These are phyloP conservation scores for Neotoxoptera formosana DNA, from an alignment of 1,140 invertebrate species.

Conservation along the genomic window DNA sequence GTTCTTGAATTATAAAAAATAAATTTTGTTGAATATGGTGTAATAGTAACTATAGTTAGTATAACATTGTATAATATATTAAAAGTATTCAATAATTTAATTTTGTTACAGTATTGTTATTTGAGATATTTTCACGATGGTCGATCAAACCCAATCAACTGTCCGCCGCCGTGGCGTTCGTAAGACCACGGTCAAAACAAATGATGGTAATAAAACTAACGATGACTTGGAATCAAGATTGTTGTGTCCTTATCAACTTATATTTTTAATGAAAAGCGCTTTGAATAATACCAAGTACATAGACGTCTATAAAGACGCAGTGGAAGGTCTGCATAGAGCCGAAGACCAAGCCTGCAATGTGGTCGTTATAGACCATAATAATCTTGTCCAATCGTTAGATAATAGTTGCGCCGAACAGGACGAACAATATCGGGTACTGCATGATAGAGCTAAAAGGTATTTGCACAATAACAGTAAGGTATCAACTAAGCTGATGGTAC, in stretches of 20 bases:
- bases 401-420: neutral
- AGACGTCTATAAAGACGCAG: neutral
- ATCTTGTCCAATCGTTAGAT: neutral
- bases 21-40: no score
- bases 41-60: neutral
- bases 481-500: neutral
- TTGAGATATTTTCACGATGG: neutral
- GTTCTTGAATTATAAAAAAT: no score
- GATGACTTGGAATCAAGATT: neutral
- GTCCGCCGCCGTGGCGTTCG: neutral
- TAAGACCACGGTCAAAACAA: neutral
- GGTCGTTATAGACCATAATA: neutral
- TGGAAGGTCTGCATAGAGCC: neutral
- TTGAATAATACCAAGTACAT: neutral
- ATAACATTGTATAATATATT: neutral
- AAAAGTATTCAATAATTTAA: neutral
- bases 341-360: neutral
- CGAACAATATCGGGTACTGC: neutral
- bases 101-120: neutral
- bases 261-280: constrained; percentile 35
- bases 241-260: neutral
- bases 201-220: neutral
- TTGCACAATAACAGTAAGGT: neutral
- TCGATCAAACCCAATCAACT: neutral
- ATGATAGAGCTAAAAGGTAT: neutral